Percentiles rank a stretch among this genome's conserved stretches.
Evolutionary conservation across 2,797 vertebrate genomes (phyloP).

Genomic region (Schizopygopsis malacanthus): DNA sequence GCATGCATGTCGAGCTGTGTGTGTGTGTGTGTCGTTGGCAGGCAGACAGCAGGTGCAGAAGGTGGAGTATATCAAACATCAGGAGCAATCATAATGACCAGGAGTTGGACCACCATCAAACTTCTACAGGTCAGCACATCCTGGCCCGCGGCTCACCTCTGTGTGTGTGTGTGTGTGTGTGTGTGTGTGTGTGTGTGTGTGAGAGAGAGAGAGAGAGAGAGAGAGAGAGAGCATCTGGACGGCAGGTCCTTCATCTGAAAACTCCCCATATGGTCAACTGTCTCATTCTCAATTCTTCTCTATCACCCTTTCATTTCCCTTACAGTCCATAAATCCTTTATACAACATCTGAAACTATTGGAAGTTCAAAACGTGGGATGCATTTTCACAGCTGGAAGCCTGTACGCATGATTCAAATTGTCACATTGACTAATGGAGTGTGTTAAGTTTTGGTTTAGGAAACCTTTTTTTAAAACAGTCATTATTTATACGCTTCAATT

Average conservation of each 20-base stretch:
- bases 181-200: conserved; percentile 30
- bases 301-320: not conserved
- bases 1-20: conserved; percentile 48
- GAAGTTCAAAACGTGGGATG: not conserved
- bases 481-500: not conserved
- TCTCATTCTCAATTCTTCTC: not conserved
- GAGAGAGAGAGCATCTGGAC: conserved; percentile 38
- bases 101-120: conserved; percentile 59
- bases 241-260: conserved; percentile 60
- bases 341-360: not conserved
- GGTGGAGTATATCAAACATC: conserved; percentile 56
- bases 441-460: not conserved
- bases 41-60: conserved; percentile 52
- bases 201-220: not conserved
- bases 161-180: conserved; percentile 39
- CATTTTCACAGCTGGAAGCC: not conserved
- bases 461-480: not conserved
- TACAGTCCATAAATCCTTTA: conserved; percentile 5
- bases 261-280: conserved; percentile 55
- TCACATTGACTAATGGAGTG: not conserved
- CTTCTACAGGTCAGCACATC: conserved; percentile 51
- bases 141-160: conserved; percentile 45
- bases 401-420: not conserved
- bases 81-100: conserved; percentile 60
- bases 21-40: conserved; percentile 45